phyloP scores from a whole-genome alignment of 2,113 vertebrate species.

The Vulpes ferrilata region DNA sequence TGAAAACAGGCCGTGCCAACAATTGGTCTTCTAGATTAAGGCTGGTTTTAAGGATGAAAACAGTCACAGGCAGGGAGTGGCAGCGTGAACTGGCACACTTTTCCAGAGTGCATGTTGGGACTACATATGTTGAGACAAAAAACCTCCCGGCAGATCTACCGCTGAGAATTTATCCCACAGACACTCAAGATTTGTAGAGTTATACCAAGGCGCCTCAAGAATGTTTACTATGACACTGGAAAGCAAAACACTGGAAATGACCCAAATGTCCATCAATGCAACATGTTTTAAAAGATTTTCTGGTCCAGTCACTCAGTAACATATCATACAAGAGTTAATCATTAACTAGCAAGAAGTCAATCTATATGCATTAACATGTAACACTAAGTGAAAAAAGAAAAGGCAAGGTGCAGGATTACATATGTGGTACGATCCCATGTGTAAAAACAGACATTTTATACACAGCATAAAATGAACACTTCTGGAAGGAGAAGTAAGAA shows the following conservation, averaged over 20 bases:
- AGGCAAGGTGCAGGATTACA: background rate
- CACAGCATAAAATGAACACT: background rate
- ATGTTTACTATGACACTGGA: background rate
- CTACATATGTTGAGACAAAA: background rate
- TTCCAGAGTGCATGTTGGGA: background rate
- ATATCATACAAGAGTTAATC: background rate
- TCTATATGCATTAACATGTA: no score
- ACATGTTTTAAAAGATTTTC: background rate
- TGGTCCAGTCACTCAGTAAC: background rate
- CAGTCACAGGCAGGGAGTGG: background rate
- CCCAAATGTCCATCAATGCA: background rate
- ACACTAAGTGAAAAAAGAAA: background rate
- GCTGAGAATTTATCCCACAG: background rate
- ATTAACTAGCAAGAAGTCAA: background rate
- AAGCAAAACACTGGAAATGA: background rate
- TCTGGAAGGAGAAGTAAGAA: background rate
- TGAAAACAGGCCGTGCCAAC: background rate
- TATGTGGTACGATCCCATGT: accelerated
- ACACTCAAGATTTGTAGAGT: background rate
- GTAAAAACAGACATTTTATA: background rate
- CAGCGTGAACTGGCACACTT: accelerated
- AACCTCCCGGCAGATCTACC: background rate
- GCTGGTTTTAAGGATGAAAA: background rate
- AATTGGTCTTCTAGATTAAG: accelerated
- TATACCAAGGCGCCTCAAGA: background rate